phyloP scores from a whole-genome alignment of 1,140 invertebrate species.

The Lutraria rhynchaena region DNA sequence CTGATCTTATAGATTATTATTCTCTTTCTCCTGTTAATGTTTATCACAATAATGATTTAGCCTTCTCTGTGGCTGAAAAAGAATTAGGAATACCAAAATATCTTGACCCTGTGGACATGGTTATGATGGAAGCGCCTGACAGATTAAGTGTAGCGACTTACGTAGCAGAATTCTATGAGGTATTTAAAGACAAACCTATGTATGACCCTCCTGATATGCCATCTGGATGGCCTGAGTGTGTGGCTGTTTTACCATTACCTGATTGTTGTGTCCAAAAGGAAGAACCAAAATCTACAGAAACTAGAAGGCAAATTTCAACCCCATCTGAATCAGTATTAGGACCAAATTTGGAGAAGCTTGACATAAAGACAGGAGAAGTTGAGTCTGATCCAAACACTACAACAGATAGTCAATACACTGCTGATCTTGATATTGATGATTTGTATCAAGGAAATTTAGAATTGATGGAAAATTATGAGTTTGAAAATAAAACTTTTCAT shows the following conservation, averaged over 20 bases:
- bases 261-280: not conserved
- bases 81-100: conserved; percentile 48
- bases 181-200: conserved; percentile 43
- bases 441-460: conserved; percentile 32
- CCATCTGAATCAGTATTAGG: not conserved
- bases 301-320: too few relatives aligned
- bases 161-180: conserved; percentile 45
- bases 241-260: not conserved
- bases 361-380: not conserved
- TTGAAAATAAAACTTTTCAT: conserved; percentile 6
- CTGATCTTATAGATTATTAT: conserved; percentile 88
- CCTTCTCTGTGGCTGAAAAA: conserved; percentile 46
- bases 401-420: not conserved
- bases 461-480: not conserved
- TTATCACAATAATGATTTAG: conserved; percentile 49
- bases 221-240: conserved; percentile 11
- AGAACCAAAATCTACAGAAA: not conserved
- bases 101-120: conserved; percentile 49
- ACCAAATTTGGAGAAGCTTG: not conserved
- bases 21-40: conserved; percentile 48
- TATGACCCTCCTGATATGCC: conserved; percentile 40
- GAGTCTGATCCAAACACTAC: not conserved
- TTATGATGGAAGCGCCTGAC: conserved; percentile 42
- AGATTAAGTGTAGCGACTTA: conserved; percentile 52
- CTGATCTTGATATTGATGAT: conserved; percentile 41